Evolutionary conservation across 2,797 vertebrate species (phyloP).

Genomic region (Brachyrhaphis roseni): DNA sequence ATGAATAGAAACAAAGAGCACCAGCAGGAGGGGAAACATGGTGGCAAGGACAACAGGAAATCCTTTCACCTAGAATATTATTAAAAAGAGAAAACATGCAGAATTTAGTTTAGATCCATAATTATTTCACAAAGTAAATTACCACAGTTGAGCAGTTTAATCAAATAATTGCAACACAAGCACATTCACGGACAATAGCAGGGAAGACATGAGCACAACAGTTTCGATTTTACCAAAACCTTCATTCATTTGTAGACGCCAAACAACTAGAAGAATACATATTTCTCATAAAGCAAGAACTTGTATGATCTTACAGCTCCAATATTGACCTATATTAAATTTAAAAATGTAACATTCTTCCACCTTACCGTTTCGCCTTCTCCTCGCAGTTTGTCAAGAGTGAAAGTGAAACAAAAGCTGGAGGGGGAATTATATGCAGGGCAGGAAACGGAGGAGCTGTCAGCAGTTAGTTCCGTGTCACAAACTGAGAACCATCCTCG

Average conservation of each 20-base stretch:
- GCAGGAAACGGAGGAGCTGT: slow-evolving; percentile 24
- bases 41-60: slow-evolving; percentile 11
- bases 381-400: not conserved
- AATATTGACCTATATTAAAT: fast-evolving
- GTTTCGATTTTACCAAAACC: slow-evolving; percentile 34
- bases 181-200: not conserved
- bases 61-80: slow-evolving; percentile 46
- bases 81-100: not conserved
- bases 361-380: slow-evolving; percentile 26
- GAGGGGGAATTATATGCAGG: slow-evolving; percentile 53
- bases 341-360: too few relatives aligned
- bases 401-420: slow-evolving; percentile 72
- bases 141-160: not conserved
- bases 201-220: not conserved
- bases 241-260: not conserved
- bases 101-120: not conserved
- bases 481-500: not conserved
- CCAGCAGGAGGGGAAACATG: slow-evolving; percentile 68
- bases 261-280: fast-evolving
- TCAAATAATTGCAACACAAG: not conserved
- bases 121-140: not conserved
- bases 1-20: slow-evolving; percentile 29
- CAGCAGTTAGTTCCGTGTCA: not conserved
- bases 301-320: fast-evolving
- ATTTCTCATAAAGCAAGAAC: not conserved